Conservation (phyloP, 2,797 vertebrate species). For the Champsocephalus gunnari region DNA sequence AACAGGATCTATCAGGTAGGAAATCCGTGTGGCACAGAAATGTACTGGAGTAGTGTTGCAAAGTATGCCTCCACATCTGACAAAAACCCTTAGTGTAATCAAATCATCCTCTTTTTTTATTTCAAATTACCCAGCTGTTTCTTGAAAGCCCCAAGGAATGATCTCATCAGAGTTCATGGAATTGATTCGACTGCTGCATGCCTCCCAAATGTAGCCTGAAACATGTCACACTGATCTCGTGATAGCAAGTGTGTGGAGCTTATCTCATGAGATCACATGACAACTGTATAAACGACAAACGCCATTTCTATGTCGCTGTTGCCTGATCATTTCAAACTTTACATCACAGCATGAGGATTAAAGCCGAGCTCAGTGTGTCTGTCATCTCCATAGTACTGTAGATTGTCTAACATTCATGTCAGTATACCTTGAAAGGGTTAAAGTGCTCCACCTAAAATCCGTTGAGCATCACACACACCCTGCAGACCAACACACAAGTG, state of each 20-base stretch:
- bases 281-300: constrained; percentile 53
- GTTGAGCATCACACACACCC: constrained; percentile 58
- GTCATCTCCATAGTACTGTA: constrained; percentile 68
- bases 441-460: constrained; percentile 60
- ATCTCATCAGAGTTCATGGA: constrained; percentile 79
- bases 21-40: constrained; percentile 83
- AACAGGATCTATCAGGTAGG: constrained; percentile 92
- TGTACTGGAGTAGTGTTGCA: constrained; percentile 70
- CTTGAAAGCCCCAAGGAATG: constrained; percentile 73
- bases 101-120: constrained; percentile 63
- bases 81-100: constrained; percentile 66
- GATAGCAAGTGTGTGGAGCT: constrained; percentile 52
- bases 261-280: constrained; percentile 66
- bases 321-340: constrained; percentile 80
- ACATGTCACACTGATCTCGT: constrained; percentile 65
- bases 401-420: constrained; percentile 65
- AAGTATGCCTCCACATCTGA: constrained; percentile 70
- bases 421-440: constrained; percentile 57
- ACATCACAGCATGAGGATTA: constrained; percentile 80
- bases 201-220: constrained; percentile 61
- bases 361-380: constrained; percentile 64
- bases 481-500: constrained; percentile 21
- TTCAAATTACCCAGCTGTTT: constrained; percentile 71
- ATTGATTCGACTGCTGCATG: constrained; percentile 79
- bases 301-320: constrained; percentile 80